These are phyloP conservation scores for Bombus ignitus DNA, from an alignment of 1,140 invertebrate genomes.

Conservation along the genomic window DNA sequence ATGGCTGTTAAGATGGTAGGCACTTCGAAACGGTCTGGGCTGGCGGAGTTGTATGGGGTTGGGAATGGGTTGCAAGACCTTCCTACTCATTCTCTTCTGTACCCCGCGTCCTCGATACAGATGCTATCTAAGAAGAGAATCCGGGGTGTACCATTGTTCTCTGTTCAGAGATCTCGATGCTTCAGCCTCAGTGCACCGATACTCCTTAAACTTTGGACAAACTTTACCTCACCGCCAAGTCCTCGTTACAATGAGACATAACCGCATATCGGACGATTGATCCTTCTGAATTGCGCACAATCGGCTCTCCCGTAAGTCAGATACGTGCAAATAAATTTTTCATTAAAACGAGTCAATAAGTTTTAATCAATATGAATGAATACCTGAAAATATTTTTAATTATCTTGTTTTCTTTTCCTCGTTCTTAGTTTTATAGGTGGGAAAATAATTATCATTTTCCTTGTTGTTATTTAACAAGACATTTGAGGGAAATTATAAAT, in stretches of 20 bases:
- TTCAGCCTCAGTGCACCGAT: slow-evolving; percentile 59
- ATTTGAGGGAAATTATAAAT: neutral
- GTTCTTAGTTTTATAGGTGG: neutral
- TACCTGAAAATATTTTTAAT: neutral
- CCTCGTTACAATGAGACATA: slow-evolving; percentile 37
- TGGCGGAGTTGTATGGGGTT: slow-evolving; percentile 52
- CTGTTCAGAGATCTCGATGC: slow-evolving; percentile 63
- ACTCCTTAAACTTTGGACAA: slow-evolving; percentile 63
- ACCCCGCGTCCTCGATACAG: slow-evolving; percentile 57
- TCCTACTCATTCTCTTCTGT: slow-evolving; percentile 55
- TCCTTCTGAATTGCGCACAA: neutral
- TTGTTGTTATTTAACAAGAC: neutral
- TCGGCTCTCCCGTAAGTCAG: neutral
- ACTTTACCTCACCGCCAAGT: slow-evolving; percentile 57
- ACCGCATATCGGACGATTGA: slow-evolving; percentile 14
- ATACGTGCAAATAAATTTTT: neutral
- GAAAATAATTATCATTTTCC: neutral
- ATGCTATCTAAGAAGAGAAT: slow-evolving; percentile 70
- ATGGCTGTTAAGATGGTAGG: slow-evolving; percentile 75
- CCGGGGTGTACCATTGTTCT: slow-evolving; percentile 60
- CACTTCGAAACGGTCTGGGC: slow-evolving; percentile 57
- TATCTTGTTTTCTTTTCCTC: neutral
- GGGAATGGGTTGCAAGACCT: slow-evolving; percentile 63
- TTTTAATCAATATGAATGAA: too few relatives aligned
- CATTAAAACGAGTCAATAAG: too few relatives aligned